Evolutionary conservation across 2,797 vertebrate genomes (phyloP), one percentile per base, ranked within the genome.

Genomic region (Glyptemys insculpta): DNA sequence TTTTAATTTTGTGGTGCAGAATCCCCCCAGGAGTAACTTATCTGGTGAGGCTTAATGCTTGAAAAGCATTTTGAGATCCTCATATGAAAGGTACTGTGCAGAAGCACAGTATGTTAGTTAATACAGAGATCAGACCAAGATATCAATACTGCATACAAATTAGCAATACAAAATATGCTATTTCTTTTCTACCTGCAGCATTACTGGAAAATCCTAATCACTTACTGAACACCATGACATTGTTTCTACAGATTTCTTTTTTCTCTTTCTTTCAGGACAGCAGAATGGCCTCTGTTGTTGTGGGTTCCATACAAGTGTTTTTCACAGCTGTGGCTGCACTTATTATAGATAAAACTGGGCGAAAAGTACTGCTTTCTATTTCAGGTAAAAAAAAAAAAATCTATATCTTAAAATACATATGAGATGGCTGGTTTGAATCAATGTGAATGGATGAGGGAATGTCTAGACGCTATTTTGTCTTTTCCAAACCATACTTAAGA

Each of bases 341-440:
- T 14, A 92, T 99, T 95, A 99, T 99, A 98, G 99, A 99, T 98
- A 98, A 96, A 97, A 99, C 98, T 0, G 99, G 99, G 72, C 98
- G 99, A 86, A 99, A 99, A 95, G 83, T 99, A 85, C 99, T 99
- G 2, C 98, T 99, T 72, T 83, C 98, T 52, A 41, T 99, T 90
- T 99, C 99, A 97, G 99, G 99, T 99, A 95, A 87, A 86, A 84
- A 37, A 15, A n/a, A 57, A 96, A 29, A 44, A 19, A 8, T 12
- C 29, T 81, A 2, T 8, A 6, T 25, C 29, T 53, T 83, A 62
- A 72, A 23, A 23, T 5, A 72, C 21, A 41, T 68, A 47, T 47
- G 41, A 82, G 29, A 34, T 59, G 44, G 56, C 44, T 31, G 27
- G 27, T 49, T 78, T 78, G 14, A 16, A 49, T 78, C 14, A 47